A percentile compares a stretch with the other conserved stretches of the same genome.
Evolutionary conservation across 2,797 vertebrate species (phyloP).

Genomic region (Ctenopoma kingsleyae): DNA sequence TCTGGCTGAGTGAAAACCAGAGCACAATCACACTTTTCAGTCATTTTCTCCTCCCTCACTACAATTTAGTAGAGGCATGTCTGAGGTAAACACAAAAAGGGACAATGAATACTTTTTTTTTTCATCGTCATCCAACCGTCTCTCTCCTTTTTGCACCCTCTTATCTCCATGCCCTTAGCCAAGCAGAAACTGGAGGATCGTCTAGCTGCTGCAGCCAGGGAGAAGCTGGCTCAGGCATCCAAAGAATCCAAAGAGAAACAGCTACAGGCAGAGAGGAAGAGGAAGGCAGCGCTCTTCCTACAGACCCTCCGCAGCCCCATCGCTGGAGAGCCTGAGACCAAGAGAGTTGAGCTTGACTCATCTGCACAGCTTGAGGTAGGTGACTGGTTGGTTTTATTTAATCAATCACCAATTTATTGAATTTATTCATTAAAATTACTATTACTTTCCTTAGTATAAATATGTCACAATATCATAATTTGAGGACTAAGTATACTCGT

Average conservation of each 20-base stretch:
- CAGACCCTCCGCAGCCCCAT: constrained; percentile 91
- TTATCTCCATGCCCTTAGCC: constrained; percentile 79
- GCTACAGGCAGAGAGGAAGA: constrained; percentile 96
- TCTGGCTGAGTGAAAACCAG: not conserved
- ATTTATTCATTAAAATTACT: too few species aligned
- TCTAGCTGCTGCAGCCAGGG: constrained; percentile 94
- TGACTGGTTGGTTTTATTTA: not conserved
- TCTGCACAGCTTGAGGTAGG: constrained; percentile 85
- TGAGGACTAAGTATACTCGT: too few species aligned
- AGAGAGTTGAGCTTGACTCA: constrained; percentile 85
- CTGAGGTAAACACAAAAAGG: not conserved
- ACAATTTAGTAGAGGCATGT: not conserved
- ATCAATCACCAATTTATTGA: too few species aligned
- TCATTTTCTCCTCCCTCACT: not conserved
- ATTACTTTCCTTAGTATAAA: too few species aligned
- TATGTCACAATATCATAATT: too few species aligned
- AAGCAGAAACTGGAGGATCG: constrained; percentile 98
- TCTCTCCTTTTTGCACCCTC: constrained; percentile 30
- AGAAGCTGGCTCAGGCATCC: constrained; percentile 97
- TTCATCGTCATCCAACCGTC: constrained; percentile 25
- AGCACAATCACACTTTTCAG: not conserved
- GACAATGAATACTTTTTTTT: constrained; percentile 1
- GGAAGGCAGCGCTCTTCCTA: constrained; percentile 95
- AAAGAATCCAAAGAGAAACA: constrained; percentile 99
- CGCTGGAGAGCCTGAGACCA: constrained; percentile 86